A percentile compares a stretch with the other conserved stretches of the same genome.
Conservation (phyloP, 2,113 vertebrate species). For the Diphyllodes magnificus region DNA sequence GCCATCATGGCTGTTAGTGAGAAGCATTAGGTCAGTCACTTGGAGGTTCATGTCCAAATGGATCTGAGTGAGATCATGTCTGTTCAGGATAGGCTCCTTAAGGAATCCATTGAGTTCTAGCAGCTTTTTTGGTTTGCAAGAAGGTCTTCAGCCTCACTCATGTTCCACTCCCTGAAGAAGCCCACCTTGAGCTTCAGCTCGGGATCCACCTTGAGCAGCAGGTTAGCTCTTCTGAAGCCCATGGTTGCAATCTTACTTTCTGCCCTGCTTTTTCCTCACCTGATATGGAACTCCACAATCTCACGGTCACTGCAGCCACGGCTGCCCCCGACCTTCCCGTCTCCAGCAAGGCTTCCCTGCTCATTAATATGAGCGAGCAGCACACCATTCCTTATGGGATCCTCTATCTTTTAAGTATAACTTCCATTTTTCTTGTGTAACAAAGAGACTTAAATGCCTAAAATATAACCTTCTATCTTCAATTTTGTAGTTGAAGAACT, state of each 20-base stretch:
- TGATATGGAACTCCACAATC: not conserved
- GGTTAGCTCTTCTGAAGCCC: not conserved
- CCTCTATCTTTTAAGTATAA: not conserved
- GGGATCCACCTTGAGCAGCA: not conserved
- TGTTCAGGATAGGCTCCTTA: not conserved
- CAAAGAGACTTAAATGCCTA: not conserved
- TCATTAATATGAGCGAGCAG: not conserved
- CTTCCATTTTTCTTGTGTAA: not conserved
- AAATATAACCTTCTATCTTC: not conserved
- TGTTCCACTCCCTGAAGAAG: not conserved
- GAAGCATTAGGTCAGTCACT: not conserved
- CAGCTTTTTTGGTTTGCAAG: not conserved
- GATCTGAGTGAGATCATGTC: not conserved
- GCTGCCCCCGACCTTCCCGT: not conserved
- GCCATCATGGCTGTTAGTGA: not conserved
- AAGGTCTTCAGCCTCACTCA: not conserved
- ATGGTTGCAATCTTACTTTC: not conserved
- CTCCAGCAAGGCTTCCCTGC: not conserved
- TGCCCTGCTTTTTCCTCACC: not conserved
- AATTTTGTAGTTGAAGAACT: not conserved
- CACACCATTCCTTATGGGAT: not conserved
- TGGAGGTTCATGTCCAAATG: not conserved
- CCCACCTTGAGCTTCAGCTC: not conserved
- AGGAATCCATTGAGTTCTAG: not conserved
- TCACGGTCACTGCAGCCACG: not conserved